A percentile compares a stretch with the other conserved stretches of the same genome.
These are phyloP conservation scores for Drosophila kepulauana DNA, from an alignment of 1,140 invertebrate genomes.

Conservation along the genomic window DNA sequence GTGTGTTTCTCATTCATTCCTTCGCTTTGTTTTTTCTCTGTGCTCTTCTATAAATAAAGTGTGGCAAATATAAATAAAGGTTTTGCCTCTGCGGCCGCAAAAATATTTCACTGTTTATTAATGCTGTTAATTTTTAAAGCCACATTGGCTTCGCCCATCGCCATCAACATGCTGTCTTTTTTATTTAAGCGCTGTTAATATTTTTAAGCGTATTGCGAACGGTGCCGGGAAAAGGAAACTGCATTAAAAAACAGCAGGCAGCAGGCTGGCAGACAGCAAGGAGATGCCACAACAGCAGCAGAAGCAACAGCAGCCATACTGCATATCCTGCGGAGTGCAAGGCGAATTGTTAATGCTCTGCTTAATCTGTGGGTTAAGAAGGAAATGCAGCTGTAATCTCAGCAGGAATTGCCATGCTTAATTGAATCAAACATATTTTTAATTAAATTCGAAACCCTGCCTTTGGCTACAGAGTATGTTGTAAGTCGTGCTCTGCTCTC, in stretches of 20 bases:
- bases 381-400: constrained; percentile 8
- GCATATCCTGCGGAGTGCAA: not conserved
- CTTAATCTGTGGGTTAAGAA: constrained; percentile 1
- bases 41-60: constrained; percentile 7
- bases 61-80: constrained; percentile 5
- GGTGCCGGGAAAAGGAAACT: constrained; percentile 15
- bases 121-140: constrained; percentile 75
- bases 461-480: constrained; percentile 16
- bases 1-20: not conserved
- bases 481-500: not conserved
- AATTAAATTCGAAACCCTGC: not conserved
- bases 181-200: constrained; percentile 68
- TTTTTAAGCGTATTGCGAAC: constrained; percentile 52
- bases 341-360: constrained; percentile 6
- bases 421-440: constrained; percentile 5
- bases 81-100: constrained; percentile 4
- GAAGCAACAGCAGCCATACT: not conserved
- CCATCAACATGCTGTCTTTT: constrained; percentile 44
- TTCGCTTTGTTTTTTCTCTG: not conserved
- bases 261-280: not conserved
- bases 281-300: not conserved
- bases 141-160: constrained; percentile 40
- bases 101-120: constrained; percentile 45
- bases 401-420: not conserved
- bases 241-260: constrained; percentile 32